These are phyloP conservation scores for Habropoda laboriosa DNA, from an alignment of 1,140 invertebrate species.

Conservation along the genomic window DNA sequence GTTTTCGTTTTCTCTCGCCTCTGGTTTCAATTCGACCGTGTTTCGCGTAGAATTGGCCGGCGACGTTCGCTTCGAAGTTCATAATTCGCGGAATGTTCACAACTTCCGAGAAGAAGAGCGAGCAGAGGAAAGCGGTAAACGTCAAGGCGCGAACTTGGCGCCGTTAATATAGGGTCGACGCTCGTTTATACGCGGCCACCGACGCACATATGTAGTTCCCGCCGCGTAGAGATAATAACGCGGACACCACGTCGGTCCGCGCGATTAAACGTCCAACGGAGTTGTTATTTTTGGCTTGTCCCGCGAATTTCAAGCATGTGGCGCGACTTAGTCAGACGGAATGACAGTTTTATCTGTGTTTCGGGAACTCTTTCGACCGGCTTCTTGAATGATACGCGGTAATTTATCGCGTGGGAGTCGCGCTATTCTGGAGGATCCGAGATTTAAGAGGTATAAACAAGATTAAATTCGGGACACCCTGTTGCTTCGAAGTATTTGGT, in stretches of 20 bases:
- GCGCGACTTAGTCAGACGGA: too few relatives aligned
- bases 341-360: constrained; percentile 7
- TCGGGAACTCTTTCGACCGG: neutral
- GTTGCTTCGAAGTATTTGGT: too few relatives aligned
- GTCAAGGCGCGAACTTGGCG: constrained; percentile 44
- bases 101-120: constrained; percentile 54
- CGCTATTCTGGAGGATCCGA: too few relatives aligned
- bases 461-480: too few relatives aligned
- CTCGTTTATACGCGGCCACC: constrained; percentile 52
- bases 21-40: neutral
- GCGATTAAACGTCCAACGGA: constrained; percentile 18
- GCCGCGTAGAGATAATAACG: constrained; percentile 32
- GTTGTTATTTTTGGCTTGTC: constrained; percentile 20
- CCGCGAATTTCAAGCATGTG: constrained; percentile 19
- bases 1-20: neutral
- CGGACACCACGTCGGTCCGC: neutral
- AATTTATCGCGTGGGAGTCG: too few relatives aligned
- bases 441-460: too few relatives aligned
- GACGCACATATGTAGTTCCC: constrained; percentile 41
- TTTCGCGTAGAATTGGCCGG: constrained; percentile 1
- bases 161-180: constrained; percentile 54
- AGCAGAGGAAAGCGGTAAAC: constrained; percentile 53
- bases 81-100: constrained; percentile 59
- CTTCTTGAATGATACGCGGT: neutral
- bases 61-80: constrained; percentile 31